Conservation (phyloP, 2,888 invertebrate genomes). For the Epirrhoe tristata region DNA sequence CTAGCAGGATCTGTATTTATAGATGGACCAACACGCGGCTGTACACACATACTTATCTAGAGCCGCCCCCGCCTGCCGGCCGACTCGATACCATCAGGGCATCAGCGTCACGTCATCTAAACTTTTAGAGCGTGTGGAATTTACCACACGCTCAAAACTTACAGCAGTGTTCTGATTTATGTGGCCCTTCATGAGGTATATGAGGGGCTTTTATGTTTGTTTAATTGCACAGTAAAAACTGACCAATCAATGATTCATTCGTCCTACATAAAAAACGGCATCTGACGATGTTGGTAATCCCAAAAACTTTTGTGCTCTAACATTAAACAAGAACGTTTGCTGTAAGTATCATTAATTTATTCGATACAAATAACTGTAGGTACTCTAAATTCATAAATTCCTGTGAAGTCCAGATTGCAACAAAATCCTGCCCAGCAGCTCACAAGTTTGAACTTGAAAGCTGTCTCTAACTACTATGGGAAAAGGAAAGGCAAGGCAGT, state of each 20-base stretch:
- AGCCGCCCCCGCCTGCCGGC: slow-evolving; percentile 56
- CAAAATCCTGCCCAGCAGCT: slow-evolving; percentile 45
- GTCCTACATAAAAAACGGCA: slow-evolving; percentile 13
- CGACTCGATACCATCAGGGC: slow-evolving; percentile 34
- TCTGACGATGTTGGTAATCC: neutral
- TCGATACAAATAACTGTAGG: slow-evolving; percentile 8
- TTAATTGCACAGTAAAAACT: slow-evolving; percentile 33
- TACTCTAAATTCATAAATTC: slow-evolving; percentile 34
- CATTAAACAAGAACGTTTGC: slow-evolving; percentile 1
- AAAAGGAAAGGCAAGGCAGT: slow-evolving; percentile 59
- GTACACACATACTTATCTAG: slow-evolving; percentile 60
- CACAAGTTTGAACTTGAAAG: slow-evolving; percentile 41
- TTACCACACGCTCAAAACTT: slow-evolving; percentile 49
- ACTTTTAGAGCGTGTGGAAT: no score
- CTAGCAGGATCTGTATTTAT: slow-evolving; percentile 69
- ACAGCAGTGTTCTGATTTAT: slow-evolving; percentile 53
- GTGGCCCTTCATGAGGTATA: slow-evolving; percentile 36
- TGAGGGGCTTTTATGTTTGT: slow-evolving; percentile 31
- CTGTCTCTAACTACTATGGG: slow-evolving; percentile 47
- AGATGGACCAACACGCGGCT: slow-evolving; percentile 76
- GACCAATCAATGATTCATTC: slow-evolving; percentile 29
- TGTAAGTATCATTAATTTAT: neutral
- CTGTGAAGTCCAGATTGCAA: slow-evolving; percentile 44
- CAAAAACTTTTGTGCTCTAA: neutral
- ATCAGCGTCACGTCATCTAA: slow-evolving; percentile 39